phyloP scores from a whole-genome alignment of 2,797 vertebrate species.

The Threskiornis aethiopicus region DNA sequence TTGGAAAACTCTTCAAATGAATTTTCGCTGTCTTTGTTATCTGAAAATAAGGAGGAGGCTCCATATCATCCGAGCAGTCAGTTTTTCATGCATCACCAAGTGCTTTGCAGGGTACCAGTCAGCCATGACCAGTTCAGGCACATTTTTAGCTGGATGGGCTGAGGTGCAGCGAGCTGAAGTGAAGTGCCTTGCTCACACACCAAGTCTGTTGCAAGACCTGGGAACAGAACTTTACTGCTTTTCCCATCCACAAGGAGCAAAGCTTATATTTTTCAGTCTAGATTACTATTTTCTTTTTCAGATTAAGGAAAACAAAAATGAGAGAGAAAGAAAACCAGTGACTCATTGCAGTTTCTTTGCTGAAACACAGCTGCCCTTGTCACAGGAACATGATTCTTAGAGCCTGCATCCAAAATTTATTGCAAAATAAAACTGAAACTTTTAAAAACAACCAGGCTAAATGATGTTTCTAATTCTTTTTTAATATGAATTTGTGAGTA shows the following conservation, averaged over 20 bases:
- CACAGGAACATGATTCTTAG: background rate
- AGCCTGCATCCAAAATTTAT: constrained; percentile 25
- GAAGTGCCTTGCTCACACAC: background rate
- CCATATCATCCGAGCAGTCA: rapidly evolving
- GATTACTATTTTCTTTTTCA: constrained; percentile 49
- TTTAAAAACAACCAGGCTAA: background rate
- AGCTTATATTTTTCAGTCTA: background rate
- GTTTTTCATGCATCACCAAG: background rate
- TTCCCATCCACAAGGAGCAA: constrained; percentile 34
- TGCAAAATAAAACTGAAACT: constrained; percentile 46
- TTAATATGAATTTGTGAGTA: background rate
- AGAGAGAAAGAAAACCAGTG: background rate
- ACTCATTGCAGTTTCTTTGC: constrained; percentile 26
- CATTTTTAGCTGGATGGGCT: background rate
- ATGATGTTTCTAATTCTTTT: background rate
- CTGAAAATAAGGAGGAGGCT: background rate
- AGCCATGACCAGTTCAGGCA: background rate
- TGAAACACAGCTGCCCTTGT: constrained; percentile 54
- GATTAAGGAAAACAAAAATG: constrained; percentile 26
- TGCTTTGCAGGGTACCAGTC: background rate
- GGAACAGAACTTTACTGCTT: background rate
- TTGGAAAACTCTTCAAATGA: background rate
- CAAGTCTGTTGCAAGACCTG: background rate
- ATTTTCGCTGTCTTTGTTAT: background rate
- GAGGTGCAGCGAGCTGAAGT: background rate